Evolutionary conservation across 1,140 invertebrate species (phyloP).

Genomic region (Zaprionus davidi): DNA sequence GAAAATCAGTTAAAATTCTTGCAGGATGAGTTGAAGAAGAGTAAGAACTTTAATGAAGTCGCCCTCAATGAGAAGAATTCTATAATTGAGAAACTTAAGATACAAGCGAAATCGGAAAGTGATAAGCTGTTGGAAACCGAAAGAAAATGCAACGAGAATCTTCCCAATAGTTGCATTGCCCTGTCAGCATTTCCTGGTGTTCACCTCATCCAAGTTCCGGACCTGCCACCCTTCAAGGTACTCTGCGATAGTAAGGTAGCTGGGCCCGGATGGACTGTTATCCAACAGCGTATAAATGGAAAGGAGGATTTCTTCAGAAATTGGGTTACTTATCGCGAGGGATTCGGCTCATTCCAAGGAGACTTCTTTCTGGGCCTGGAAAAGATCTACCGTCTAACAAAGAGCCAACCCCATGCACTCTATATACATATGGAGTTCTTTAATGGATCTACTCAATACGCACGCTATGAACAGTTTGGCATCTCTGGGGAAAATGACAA

Average conservation of each 20-base stretch:
- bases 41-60: no score
- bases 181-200: not conserved
- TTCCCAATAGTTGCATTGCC: not conserved
- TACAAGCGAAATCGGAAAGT: no score
- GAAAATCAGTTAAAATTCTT: no score
- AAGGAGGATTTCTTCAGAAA: conserved; percentile 6
- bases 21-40: no score
- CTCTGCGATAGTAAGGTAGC: not conserved
- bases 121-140: no score
- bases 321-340: not conserved
- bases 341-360: not conserved
- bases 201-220: not conserved
- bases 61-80: no score
- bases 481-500: not conserved
- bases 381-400: conserved; percentile 8
- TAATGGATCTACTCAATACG: not conserved
- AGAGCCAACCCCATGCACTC: not conserved
- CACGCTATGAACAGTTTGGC: not conserved
- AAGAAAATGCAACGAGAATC: no score
- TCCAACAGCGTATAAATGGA: conserved; percentile 9
- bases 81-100: no score
- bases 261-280: conserved; percentile 13
- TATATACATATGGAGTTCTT: not conserved
- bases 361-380: conserved; percentile 23
- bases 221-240: not conserved